These are phyloP conservation scores for Leptinotarsa defecta DNA, from an alignment of 1,140 invertebrate species.

Conservation along the genomic window DNA sequence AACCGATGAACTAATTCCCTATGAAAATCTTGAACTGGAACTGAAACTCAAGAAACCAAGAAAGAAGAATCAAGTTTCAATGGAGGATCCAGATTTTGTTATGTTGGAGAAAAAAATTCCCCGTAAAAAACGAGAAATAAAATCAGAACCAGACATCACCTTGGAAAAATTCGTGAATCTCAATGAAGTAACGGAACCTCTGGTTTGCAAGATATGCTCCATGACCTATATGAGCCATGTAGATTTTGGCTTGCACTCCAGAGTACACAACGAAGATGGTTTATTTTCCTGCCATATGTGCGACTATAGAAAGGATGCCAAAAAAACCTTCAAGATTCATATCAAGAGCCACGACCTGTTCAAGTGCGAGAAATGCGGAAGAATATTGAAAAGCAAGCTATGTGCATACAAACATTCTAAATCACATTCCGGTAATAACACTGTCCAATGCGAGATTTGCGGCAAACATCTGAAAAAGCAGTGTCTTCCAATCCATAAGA, in stretches of 20 bases:
- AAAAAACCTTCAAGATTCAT: slow-evolving; percentile 47
- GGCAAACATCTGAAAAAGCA: slow-evolving; percentile 44
- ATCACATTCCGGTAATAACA: slow-evolving; percentile 39
- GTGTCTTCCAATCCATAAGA: slow-evolving; percentile 45
- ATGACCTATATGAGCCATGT: slow-evolving; percentile 2
- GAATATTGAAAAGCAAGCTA: slow-evolving; percentile 54
- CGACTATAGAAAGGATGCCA: slow-evolving; percentile 14
- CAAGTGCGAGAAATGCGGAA: slow-evolving; percentile 59
- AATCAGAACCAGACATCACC: not conserved
- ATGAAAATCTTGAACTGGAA: not conserved
- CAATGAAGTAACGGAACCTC: slow-evolving; percentile 20
- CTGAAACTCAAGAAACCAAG: not conserved
- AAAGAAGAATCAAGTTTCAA: not conserved
- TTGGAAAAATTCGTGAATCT: slow-evolving; percentile 18
- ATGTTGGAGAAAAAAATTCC: not conserved
- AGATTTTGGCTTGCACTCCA: slow-evolving; percentile 14
- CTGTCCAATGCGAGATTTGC: slow-evolving; percentile 44
- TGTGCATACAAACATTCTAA: slow-evolving; percentile 52
- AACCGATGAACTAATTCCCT: not conserved
- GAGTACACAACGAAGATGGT: slow-evolving; percentile 7
- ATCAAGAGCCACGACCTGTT: slow-evolving; percentile 59
- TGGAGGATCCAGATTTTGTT: slow-evolving; percentile 11
- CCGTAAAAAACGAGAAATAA: not conserved
- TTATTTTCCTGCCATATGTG: slow-evolving; percentile 17
- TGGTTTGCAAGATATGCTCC: slow-evolving; percentile 8